These are phyloP conservation scores for Thera obeliscata DNA, from an alignment of 2,888 invertebrate genomes.

Conservation along the genomic window DNA sequence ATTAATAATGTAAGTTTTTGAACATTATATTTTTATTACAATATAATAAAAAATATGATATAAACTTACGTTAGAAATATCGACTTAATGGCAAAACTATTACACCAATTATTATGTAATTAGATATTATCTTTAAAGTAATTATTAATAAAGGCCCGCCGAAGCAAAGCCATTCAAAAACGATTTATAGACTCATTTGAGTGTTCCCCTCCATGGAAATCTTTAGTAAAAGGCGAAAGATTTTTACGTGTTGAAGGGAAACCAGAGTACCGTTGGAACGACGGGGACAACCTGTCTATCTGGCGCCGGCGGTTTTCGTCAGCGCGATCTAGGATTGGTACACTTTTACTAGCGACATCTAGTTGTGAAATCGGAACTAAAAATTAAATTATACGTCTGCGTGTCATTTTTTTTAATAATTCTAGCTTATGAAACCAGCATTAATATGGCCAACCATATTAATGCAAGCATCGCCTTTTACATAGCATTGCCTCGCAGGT, in stretches of 20 bases:
- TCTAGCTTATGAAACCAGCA: too few relatives aligned
- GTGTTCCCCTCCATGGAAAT: slow-evolving; percentile 90
- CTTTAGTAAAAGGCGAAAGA: slow-evolving; percentile 93
- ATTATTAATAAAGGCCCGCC: background rate
- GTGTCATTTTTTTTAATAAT: too few relatives aligned
- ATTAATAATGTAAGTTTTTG: too few relatives aligned
- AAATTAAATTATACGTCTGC: too few relatives aligned
- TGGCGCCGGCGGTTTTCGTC: background rate
- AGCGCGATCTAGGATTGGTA: slow-evolving; percentile 4
- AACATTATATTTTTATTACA: too few relatives aligned
- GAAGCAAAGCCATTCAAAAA: slow-evolving; percentile 46
- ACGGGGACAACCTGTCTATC: background rate
- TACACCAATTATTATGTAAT: too few relatives aligned
- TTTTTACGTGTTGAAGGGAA: slow-evolving; percentile 88
- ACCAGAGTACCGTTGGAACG: slow-evolving; percentile 75
- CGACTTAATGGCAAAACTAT: too few relatives aligned
- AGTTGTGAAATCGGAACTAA: background rate
- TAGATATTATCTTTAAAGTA: background rate
- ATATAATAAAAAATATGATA: too few relatives aligned
- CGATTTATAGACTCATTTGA: slow-evolving; percentile 86
- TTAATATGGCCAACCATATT: too few relatives aligned
- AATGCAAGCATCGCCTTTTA: too few relatives aligned
- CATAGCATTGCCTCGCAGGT: too few relatives aligned
- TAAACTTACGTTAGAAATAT: too few relatives aligned
- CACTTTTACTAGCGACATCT: slow-evolving; percentile 1